Evolutionary conservation across 2,888 invertebrate genomes (phyloP), one percentile per base, ranked within the genome.

Genomic region (Andrena trimmerana): DNA sequence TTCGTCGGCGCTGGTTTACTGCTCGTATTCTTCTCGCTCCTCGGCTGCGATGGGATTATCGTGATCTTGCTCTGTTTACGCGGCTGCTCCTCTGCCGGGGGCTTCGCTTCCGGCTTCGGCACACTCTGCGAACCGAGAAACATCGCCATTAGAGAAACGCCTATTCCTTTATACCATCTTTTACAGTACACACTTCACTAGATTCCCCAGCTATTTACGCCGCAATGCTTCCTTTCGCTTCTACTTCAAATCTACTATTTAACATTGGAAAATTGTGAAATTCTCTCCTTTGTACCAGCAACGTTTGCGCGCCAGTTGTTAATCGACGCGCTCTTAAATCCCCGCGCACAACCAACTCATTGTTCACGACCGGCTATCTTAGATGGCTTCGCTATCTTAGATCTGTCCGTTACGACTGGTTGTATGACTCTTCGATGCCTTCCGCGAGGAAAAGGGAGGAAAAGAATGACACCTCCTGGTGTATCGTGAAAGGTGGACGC

Each of bases 21-120:
- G 81, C 63, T 85, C 78, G 90, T 84, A 86, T 89, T 92, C 78
- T 91, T 92, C 59, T 92, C 92, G 78, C 82, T 91, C 76, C 92
- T 92, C 62, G 93, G 92, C 84, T 94, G 93, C 50, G 94, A 92
- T n/a, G 94, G 94, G 76, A 94, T 92, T 88, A 94, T 94, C 72
- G 94, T 94, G 86, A 94, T 94, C 92, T 94, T 94, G 89, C 94
- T 94, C 86, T 93, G 94, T 88, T 94, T 94, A 31, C 94, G 91
- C 76, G 84, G 86, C 82, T 80, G 90, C 81, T 71, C 90, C 78
- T 87, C 90, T 84, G 83, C 7, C 42, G 84, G 54, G 67, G 88
- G 83, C 54, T 90, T 76, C 59, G 87, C 77, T 71, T 82, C 82
- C 20, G 93, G 90, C 73, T 94, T 94, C 50, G 93, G 90, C 50